These are phyloP conservation scores for Kuschelorhynchus macadamiae DNA, from an alignment of 2,888 invertebrate species.

Conservation along the genomic window DNA sequence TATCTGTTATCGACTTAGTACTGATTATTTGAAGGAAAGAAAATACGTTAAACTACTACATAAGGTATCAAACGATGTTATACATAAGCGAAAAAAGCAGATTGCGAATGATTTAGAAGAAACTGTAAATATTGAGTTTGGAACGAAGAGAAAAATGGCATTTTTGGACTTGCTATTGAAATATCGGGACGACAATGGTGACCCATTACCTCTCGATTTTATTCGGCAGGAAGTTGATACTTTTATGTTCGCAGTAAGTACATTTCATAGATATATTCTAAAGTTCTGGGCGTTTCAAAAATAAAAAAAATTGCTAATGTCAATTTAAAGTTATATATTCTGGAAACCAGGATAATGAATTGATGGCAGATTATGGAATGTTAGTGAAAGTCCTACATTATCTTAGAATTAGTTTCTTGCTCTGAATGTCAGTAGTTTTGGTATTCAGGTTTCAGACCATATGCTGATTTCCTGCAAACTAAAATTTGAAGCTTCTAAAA, in stretches of 20 bases:
- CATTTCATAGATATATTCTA: too few species aligned
- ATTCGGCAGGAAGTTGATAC: conserved; percentile 81
- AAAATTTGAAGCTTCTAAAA: too few species aligned
- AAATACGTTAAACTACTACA: conserved; percentile 67
- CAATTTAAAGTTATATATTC: too few species aligned
- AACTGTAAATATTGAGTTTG: conserved; percentile 3
- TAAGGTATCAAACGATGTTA: conserved; percentile 72
- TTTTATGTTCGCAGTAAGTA: conserved; percentile 79
- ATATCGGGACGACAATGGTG: conserved; percentile 70
- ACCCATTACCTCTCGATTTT: conserved; percentile 73
- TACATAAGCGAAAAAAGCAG: conserved; percentile 57
- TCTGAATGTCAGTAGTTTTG: too few species aligned
- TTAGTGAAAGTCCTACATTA: too few species aligned
- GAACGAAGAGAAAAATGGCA: conserved; percentile 73
- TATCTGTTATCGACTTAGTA: conserved; percentile 70
- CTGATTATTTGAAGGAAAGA: conserved; percentile 73
- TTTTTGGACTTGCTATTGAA: conserved; percentile 78
- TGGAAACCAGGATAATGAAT: too few species aligned
- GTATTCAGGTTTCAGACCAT: too few species aligned
- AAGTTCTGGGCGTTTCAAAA: too few species aligned
- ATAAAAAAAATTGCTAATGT: too few species aligned
- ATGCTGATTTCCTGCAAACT: too few species aligned
- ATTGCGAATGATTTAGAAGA: conserved; percentile 25
- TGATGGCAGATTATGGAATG: too few species aligned
- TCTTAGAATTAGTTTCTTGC: too few species aligned